Conservation (phyloP, 2,888 invertebrate genomes). For the Malacosoma neustria region DNA sequence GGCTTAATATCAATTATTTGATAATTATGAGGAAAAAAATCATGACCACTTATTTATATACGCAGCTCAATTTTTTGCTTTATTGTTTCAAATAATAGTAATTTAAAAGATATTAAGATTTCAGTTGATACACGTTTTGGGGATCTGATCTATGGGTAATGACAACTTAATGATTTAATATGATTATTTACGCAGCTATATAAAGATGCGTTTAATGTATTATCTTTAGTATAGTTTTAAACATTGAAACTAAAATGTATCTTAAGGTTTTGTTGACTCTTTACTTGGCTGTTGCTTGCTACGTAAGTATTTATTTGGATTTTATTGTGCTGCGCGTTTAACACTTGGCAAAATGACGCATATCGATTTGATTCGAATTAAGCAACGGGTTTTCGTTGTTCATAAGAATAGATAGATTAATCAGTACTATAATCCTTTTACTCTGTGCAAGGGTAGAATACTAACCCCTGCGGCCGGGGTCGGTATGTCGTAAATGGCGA, state of each 20-base stretch:
- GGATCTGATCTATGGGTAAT: not conserved
- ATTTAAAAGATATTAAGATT: not conserved
- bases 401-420: no score
- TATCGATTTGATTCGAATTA: no score
- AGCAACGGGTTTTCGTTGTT: no score
- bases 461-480: no score
- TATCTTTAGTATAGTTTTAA: conserved; percentile 1
- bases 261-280: conserved; percentile 24
- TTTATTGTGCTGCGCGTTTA: not conserved
- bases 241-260: conserved; percentile 20
- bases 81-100: not conserved
- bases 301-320: conserved; percentile 26
- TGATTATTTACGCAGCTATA: not conserved
- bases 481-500: no score
- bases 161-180: not conserved
- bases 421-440: no score
- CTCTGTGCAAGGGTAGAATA: no score
- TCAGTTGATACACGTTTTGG: not conserved
- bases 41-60: no score
- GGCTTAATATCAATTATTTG: no score
- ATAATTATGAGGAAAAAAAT: no score
- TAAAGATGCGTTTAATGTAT: not conserved
- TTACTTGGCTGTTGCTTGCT: conserved; percentile 21
- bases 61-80: no score
- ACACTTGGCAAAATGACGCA: no score